Evolutionary conservation across 2,113 vertebrate genomes (phyloP).

Genomic region (Eptatretus burgeri): DNA sequence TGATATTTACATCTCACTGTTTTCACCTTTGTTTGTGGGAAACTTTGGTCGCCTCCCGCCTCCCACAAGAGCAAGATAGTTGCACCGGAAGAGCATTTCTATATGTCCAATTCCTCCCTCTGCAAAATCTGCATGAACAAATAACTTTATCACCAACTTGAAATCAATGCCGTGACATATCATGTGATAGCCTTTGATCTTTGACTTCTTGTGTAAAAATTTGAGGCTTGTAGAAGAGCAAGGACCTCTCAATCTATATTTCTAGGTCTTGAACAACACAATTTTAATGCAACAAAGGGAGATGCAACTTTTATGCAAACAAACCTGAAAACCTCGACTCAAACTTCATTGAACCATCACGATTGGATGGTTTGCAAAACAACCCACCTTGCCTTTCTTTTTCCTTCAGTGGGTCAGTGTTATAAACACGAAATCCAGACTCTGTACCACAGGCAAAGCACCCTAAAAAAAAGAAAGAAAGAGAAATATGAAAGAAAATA

Average conservation of each 20-base stretch:
- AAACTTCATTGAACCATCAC: too few species aligned
- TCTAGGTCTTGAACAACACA: too few species aligned
- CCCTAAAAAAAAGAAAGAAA: conserved; percentile 26
- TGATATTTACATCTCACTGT: background rate
- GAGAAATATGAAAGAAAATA: too few species aligned
- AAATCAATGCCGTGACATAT: too few species aligned
- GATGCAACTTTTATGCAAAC: too few species aligned
- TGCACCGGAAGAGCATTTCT: conserved; percentile 93
- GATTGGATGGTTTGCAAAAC: too few species aligned
- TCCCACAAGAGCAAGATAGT: conserved; percentile 81
- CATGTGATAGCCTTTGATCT: too few species aligned
- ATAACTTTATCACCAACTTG: conserved; percentile 10
- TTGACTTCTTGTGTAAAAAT: too few species aligned
- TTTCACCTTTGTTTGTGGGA: conserved; percentile 82
- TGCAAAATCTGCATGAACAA: conserved; percentile 43
- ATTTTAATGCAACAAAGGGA: too few species aligned
- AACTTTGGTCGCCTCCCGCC: conserved; percentile 95
- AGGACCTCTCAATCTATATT: too few species aligned
- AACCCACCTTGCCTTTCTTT: conserved; percentile 89
- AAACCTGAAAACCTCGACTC: too few species aligned
- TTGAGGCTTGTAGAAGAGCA: too few species aligned
- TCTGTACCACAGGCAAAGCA: conserved; percentile 99
- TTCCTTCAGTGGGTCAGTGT: conserved; percentile 91
- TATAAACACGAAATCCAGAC: conserved; percentile 91
- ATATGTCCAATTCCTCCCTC: conserved; percentile 84